These are phyloP conservation scores for Osmoderma eremita DNA, from an alignment of 2,888 invertebrate genomes.

Conservation along the genomic window DNA sequence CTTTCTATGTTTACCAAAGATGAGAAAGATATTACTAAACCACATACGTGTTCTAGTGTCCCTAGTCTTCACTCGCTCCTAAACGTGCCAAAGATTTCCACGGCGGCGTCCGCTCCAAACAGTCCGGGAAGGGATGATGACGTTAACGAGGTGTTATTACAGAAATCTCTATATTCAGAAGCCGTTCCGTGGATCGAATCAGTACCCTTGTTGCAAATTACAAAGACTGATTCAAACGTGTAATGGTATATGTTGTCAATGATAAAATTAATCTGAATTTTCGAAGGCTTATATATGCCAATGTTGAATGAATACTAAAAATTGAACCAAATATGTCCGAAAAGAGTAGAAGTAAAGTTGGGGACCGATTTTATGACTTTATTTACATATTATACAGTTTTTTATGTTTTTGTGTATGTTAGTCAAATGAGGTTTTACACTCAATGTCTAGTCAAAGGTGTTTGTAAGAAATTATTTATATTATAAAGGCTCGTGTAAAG, in stretches of 20 bases:
- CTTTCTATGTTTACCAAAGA: constrained; percentile 55
- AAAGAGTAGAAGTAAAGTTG: constrained; percentile 51
- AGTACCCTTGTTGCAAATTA: constrained; percentile 59
- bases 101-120: constrained; percentile 58
- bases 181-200: constrained; percentile 56
- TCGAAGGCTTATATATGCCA: not conserved
- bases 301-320: not conserved
- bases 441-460: constrained; percentile 42
- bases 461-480: constrained; percentile 35
- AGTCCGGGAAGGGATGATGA: constrained; percentile 54
- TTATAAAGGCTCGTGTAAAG: constrained; percentile 43
- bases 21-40: constrained; percentile 44
- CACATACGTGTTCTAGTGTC: constrained; percentile 55
- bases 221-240: constrained; percentile 39
- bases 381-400: constrained; percentile 42
- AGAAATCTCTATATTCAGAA: constrained; percentile 55
- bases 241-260: not conserved
- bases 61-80: constrained; percentile 57
- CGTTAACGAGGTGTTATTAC: constrained; percentile 47
- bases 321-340: constrained; percentile 23
- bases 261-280: not conserved
- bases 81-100: constrained; percentile 52
- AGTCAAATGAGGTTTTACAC: constrained; percentile 20
- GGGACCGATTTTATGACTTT: constrained; percentile 58
- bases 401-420: constrained; percentile 36